Percentiles rank a stretch among this genome's conserved stretches.
Conservation (phyloP, 2,888 invertebrate genomes). For the Apeira syringaria region DNA sequence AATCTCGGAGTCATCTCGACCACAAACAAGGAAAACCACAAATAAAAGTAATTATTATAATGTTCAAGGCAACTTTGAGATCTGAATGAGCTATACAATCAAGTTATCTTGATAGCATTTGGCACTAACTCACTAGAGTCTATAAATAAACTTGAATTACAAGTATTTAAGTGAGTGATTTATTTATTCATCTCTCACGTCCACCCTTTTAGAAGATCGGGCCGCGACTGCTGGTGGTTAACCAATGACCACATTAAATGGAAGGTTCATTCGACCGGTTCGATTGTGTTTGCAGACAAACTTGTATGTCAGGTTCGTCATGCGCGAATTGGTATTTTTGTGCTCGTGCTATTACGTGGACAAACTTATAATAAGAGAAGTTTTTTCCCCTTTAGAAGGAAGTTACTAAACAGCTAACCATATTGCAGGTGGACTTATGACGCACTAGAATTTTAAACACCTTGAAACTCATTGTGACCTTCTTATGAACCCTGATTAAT, state of each 20-base stretch:
- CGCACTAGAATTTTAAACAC: too few species aligned
- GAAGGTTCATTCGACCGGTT: constrained; percentile 20
- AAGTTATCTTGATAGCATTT: constrained; percentile 34
- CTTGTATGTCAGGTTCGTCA: constrained; percentile 3
- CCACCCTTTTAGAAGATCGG: neutral
- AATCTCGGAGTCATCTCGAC: constrained; percentile 58
- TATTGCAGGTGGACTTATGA: too few species aligned
- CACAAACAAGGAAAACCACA: constrained; percentile 56
- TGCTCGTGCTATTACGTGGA: neutral
- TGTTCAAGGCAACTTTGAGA: constrained; percentile 49
- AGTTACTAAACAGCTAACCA: too few species aligned
- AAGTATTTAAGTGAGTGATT: neutral
- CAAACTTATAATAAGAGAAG: neutral
- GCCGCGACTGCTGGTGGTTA: constrained; percentile 12
- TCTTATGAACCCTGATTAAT: too few species aligned
- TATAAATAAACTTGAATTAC: neutral
- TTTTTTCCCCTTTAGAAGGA: too few species aligned
- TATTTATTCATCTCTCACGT: constrained; percentile 10
- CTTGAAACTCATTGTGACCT: too few species aligned
- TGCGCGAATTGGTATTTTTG: constrained; percentile 20
- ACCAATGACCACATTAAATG: constrained; percentile 16
- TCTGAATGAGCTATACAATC: constrained; percentile 27
- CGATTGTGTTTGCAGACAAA: constrained; percentile 13
- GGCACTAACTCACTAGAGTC: constrained; percentile 27
- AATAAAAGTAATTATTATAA: constrained; percentile 31